Conservation (phyloP, 2,797 vertebrate genomes). For the Phataginus tricuspis region DNA sequence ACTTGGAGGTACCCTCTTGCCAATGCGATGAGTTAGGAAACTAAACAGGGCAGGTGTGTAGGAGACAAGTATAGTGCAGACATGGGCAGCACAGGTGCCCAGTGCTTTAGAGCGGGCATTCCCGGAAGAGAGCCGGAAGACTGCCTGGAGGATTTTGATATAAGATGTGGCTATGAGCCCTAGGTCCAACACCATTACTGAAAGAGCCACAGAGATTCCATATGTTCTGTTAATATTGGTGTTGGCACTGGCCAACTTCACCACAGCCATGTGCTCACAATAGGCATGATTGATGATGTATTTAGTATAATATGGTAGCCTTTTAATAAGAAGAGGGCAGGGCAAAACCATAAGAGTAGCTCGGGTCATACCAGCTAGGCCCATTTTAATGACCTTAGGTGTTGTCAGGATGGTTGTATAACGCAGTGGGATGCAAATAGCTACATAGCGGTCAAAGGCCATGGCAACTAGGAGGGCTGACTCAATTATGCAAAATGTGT, state of each 20-base stretch:
- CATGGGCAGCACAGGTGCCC: conserved; percentile 46
- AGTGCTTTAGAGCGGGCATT: conserved; percentile 7
- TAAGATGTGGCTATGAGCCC: conserved; percentile 83
- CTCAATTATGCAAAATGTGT: conserved; percentile 89
- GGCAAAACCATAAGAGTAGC: conserved; percentile 58
- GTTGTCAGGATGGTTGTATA: conserved; percentile 85
- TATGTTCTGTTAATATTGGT: conserved; percentile 84
- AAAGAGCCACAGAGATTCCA: conserved; percentile 78
- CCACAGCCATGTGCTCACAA: conserved; percentile 88
- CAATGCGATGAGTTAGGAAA: conserved; percentile 73
- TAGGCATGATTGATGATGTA: conserved; percentile 75
- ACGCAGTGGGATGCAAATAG: conserved; percentile 77
- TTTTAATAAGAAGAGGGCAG: conserved; percentile 72
- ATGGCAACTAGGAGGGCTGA: conserved; percentile 89
- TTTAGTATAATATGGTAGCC: conserved; percentile 52
- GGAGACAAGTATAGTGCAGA: conserved; percentile 45
- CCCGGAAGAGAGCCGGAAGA: conserved; percentile 46
- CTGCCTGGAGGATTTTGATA: conserved; percentile 80
- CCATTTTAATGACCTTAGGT: conserved; percentile 51
- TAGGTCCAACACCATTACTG: conserved; percentile 75
- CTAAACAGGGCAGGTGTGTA: conserved; percentile 74
- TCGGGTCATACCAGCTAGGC: neutral
- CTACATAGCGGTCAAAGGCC: conserved; percentile 89
- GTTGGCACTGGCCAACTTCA: conserved; percentile 85
- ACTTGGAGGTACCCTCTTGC: conserved; percentile 67